A percentile compares a stretch with the other conserved stretches of the same genome.
Conservation (phyloP, 2,797 vertebrate genomes). For the Aldrovandia affinis region DNA sequence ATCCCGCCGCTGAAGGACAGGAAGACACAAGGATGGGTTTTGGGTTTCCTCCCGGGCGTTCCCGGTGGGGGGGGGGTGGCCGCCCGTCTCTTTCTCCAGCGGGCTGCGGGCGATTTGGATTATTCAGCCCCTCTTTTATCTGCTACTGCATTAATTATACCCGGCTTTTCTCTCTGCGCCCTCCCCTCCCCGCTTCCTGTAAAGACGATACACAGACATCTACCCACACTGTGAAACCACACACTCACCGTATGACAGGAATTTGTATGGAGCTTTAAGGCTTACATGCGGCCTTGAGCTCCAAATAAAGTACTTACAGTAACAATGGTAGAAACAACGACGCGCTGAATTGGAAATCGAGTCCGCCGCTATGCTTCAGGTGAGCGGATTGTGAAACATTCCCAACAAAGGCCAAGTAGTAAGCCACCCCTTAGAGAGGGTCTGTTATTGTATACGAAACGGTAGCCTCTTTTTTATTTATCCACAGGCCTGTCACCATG, state of each 20-base stretch:
- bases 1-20: not conserved
- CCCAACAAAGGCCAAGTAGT: conserved; percentile 12
- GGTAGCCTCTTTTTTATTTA: not conserved
- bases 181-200: not conserved
- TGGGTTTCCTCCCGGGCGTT: conserved; percentile 8
- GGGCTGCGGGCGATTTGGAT: not conserved
- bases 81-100: not conserved
- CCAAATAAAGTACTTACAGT: not conserved
- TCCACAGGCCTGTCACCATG: not conserved
- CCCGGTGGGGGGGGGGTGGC: not conserved
- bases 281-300: conserved; percentile 21
- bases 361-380: not conserved
- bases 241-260: not conserved
- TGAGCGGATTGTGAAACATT: not conserved
- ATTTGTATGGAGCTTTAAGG: conserved; percentile 13
- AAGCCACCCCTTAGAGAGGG: not conserved
- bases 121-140: not conserved
- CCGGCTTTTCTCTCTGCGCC: not conserved
- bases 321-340: conserved; percentile 27
- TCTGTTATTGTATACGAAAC: not conserved
- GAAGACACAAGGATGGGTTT: conserved; percentile 16
- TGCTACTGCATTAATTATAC: not conserved
- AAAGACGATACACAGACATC: not conserved
- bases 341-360: conserved; percentile 14
- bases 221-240: not conserved